These are phyloP conservation scores for Tretioscincus oriximinensis DNA, from an alignment of 2,113 vertebrate species.

Conservation along the genomic window DNA sequence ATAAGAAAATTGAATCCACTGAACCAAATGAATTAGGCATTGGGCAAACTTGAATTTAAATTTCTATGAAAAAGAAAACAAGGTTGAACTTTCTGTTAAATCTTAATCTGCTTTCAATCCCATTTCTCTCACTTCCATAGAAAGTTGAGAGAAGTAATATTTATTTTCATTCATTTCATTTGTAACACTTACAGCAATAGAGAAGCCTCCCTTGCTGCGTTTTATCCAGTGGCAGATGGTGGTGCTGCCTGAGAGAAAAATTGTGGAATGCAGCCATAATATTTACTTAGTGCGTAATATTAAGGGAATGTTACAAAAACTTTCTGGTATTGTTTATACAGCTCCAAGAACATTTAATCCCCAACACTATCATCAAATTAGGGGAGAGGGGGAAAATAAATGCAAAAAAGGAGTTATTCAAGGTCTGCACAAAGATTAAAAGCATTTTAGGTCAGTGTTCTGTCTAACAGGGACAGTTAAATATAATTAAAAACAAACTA, in stretches of 20 bases:
- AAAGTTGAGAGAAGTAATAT: neutral
- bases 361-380: neutral
- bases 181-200: too few relatives aligned
- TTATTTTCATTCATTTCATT: too few relatives aligned
- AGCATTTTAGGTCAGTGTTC: neutral
- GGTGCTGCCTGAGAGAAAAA: neutral
- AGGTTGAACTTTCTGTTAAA: neutral
- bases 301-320: neutral
- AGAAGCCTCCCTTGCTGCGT: neutral
- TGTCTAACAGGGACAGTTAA: neutral
- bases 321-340: neutral
- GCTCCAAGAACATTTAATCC: neutral
- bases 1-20: too few relatives aligned
- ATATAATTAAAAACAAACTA: neutral
- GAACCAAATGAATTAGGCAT: neutral
- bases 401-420: neutral
- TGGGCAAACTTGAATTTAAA: neutral
- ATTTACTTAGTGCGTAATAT: neutral
- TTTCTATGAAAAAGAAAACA: slow-evolving; percentile 1
- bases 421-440: neutral
- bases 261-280: neutral
- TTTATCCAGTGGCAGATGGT: neutral
- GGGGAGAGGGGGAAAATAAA: neutral
- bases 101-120: neutral
- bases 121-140: neutral